Percentiles rank a stretch among this genome's conserved stretches.
phyloP scores from a whole-genome alignment of 1,140 invertebrate species.

The Papilio machaon region DNA sequence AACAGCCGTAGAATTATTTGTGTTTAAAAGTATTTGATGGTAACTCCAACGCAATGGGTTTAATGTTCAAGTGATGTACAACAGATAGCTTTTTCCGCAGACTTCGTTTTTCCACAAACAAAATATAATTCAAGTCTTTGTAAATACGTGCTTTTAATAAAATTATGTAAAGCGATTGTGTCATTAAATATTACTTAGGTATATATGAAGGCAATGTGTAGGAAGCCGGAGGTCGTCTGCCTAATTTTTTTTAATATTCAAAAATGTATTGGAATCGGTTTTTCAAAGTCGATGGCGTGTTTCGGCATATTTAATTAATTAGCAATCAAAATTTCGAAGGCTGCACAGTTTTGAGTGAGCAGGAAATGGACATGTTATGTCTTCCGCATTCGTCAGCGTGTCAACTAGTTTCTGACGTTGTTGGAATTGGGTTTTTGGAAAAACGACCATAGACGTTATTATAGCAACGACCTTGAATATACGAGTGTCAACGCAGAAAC shows the following conservation, averaged over 20 bases:
- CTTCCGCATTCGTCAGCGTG: background rate
- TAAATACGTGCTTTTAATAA: too few relatives aligned
- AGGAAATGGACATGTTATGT: background rate
- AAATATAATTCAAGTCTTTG: background rate
- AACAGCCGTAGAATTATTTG: too few relatives aligned
- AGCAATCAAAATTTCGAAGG: constrained; percentile 21
- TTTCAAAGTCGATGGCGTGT: background rate
- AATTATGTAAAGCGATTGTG: too few relatives aligned
- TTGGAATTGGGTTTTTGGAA: background rate
- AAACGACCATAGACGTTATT: background rate
- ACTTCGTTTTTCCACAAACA: too few relatives aligned
- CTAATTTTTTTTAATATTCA: background rate
- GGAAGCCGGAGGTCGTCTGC: background rate
- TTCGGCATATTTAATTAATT: background rate
- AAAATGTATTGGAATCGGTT: background rate
- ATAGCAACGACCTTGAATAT: background rate
- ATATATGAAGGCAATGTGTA: background rate
- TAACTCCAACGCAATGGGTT: too few relatives aligned
- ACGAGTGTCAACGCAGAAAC: background rate
- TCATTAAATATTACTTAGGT: too few relatives aligned
- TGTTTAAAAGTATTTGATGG: too few relatives aligned
- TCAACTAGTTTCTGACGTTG: background rate
- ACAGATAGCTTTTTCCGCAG: too few relatives aligned
- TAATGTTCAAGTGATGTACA: too few relatives aligned
- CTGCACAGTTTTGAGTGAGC: background rate